Evolutionary conservation across 2,113 vertebrate species (phyloP), one percentile per base, ranked within the genome.

Genomic region (Alosa alosa): DNA sequence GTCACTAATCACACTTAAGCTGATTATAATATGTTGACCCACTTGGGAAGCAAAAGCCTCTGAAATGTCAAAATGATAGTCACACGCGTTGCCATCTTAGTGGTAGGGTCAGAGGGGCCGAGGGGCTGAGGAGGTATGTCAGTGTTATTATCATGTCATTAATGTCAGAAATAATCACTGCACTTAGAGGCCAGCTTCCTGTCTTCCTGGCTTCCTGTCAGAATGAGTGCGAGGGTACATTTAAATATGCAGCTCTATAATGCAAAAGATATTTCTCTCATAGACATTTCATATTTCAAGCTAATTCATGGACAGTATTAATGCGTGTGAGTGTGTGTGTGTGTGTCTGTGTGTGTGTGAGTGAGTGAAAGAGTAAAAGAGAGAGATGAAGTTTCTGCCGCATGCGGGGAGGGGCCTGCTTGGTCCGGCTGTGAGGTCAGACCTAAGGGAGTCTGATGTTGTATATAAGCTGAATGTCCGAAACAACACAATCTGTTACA

Each of bases 11-110:
- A 64, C 41, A 81, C 18, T 4, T 84, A 89, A 89, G 82, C 82
- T 86, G 20, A 60, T 89, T 84, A 83, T 84, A 57, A n/a, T 44
- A 5, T 22, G 20, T 57, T 86, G 88, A 86, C 83, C 84, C 39
- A 60, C 17, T 87, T 86, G 47, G 39, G 81, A 50, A 86, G 47
- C 25, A 39, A 81, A 88, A 44, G 60, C 84, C 18, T 82, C 18
- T 6, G 41, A 84, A 68, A 85, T 75, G 78, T 36, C 83, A 84
- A 84, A 78, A 78, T 78, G 31, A 78, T 78, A 78, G 83, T 55
- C 20, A 50, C 52, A 83, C 52, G 57, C 52, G 49, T 36, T 3
- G 10, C 25, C 11, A n/a, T 11, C 25, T 22, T n/a, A 81, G 15
- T 50, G 72, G 11, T 5, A 39, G 36, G 72, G 72, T 78, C 72